Evolutionary conservation across 2,797 vertebrate species (phyloP).

Genomic region (Pristis pectinata): DNA sequence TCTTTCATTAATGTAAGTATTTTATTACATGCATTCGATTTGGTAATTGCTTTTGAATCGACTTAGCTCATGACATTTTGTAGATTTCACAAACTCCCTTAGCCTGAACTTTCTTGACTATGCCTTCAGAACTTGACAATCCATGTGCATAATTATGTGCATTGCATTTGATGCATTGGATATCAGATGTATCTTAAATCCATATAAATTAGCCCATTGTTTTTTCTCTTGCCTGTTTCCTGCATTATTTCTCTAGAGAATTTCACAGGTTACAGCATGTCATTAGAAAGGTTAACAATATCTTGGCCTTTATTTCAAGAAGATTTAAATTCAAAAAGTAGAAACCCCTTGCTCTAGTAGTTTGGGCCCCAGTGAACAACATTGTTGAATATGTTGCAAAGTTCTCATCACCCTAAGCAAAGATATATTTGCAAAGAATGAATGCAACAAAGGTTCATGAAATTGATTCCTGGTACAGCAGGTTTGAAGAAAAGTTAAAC

Average conservation of each 20-base stretch:
- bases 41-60: background rate
- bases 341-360: no score
- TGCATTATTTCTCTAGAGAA: background rate
- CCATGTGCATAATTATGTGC: background rate
- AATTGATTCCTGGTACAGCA: no score
- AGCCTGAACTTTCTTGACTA: background rate
- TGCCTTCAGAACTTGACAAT: background rate
- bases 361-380: no score
- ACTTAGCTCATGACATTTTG: background rate
- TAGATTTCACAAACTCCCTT: background rate
- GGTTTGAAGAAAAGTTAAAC: no score
- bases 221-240: background rate
- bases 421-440: no score
- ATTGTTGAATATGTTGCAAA: no score
- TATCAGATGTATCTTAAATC: background rate
- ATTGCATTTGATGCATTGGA: background rate
- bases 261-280: background rate
- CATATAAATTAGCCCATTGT: background rate
- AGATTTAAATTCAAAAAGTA: no score
- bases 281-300: no score
- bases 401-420: no score
- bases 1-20: background rate
- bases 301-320: no score
- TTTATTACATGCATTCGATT: background rate
- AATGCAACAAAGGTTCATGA: no score